Conservation (phyloP, 2,888 invertebrate species). For the Rotaria socialis region DNA sequence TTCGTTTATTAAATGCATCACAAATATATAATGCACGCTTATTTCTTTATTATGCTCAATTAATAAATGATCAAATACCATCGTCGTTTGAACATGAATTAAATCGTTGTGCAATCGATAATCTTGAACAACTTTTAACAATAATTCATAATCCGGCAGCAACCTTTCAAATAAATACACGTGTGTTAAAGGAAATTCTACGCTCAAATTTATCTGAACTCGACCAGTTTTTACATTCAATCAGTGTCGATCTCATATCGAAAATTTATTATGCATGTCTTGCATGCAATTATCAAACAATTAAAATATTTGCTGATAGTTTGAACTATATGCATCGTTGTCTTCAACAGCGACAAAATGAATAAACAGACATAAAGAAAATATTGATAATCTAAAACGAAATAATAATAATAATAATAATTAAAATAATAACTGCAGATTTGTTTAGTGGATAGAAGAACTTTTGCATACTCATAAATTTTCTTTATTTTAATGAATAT, state of each 20-base stretch:
- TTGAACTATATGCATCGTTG: neutral
- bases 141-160: neutral
- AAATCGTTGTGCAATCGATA: neutral
- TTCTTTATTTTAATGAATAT: neutral
- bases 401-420: too few relatives aligned
- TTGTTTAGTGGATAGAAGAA: neutral
- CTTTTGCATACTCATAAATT: neutral
- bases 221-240: neutral
- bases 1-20: neutral
- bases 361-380: neutral
- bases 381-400: neutral
- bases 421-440: neutral
- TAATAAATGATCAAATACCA: slow-evolving; percentile 14
- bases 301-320: neutral
- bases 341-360: neutral
- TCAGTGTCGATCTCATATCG: neutral
- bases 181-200: slow-evolving; percentile 23
- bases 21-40: neutral
- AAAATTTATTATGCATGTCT: neutral
- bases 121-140: neutral
- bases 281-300: slow-evolving; percentile 2
- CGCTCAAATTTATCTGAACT: neutral
- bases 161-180: slow-evolving; percentile 12
- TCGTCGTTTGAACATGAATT: slow-evolving; percentile 30
- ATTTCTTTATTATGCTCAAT: slow-evolving; percentile 33